Evolutionary conservation across 2,113 vertebrate genomes (phyloP).

Genomic region (Tupaia chinensis): DNA sequence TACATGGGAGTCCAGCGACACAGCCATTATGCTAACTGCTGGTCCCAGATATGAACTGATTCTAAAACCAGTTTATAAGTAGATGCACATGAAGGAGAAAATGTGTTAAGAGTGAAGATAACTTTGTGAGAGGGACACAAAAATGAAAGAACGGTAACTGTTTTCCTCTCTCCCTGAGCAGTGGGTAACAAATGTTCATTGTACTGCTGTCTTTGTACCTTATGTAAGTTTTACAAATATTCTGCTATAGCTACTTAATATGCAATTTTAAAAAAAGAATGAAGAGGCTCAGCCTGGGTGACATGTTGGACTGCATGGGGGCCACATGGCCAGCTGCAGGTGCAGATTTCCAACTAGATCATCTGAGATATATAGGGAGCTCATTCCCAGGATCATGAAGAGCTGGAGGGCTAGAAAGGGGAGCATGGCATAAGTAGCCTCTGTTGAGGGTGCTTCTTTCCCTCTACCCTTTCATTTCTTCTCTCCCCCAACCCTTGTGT

Average conservation of each 20-base stretch:
- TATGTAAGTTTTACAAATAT: constrained; percentile 9
- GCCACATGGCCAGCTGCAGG: too few species aligned
- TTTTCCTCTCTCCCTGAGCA: not conserved
- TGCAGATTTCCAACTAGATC: too few species aligned
- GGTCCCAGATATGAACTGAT: not conserved
- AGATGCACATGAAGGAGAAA: not conserved
- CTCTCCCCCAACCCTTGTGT: too few species aligned
- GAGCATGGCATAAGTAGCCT: too few species aligned
- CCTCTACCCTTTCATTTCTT: too few species aligned
- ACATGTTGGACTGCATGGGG: too few species aligned
- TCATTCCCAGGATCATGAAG: too few species aligned
- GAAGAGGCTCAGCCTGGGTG: not conserved
- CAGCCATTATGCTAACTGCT: too few species aligned
- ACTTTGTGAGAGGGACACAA: not conserved
- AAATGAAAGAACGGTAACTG: not conserved
- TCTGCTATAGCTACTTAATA: not conserved
- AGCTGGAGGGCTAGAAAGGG: too few species aligned
- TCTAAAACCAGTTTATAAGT: not conserved
- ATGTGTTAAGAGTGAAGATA: not conserved
- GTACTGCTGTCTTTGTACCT: not conserved
- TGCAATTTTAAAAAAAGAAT: not conserved
- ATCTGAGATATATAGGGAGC: too few species aligned
- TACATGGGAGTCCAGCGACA: too few species aligned
- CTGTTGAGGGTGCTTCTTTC: too few species aligned
- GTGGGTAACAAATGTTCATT: not conserved